These are phyloP conservation scores for Cryptoleucopteryx plumbea DNA, from an alignment of 2,113 vertebrate genomes.

Conservation along the genomic window DNA sequence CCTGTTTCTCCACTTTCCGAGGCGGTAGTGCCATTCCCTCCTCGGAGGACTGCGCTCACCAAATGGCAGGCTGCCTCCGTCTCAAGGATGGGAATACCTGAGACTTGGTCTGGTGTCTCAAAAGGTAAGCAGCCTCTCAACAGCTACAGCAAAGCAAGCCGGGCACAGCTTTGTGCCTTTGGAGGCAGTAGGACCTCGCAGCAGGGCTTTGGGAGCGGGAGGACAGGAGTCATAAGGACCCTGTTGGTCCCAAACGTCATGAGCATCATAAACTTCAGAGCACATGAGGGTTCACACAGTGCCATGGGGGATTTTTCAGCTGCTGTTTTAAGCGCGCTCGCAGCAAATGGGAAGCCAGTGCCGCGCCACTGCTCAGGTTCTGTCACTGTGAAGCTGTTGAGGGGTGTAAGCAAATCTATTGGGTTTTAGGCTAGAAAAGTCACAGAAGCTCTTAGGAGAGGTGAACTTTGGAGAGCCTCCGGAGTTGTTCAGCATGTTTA, in stretches of 20 bases:
- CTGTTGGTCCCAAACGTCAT: background rate
- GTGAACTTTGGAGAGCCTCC: background rate
- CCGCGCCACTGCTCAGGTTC: rapidly evolving
- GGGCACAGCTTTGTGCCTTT: background rate
- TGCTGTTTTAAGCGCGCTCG: rapidly evolving
- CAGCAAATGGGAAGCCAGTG: background rate
- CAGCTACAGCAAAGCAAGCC: background rate
- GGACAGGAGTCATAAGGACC: background rate
- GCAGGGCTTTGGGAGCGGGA: background rate
- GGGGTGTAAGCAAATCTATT: background rate
- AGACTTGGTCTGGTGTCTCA: background rate
- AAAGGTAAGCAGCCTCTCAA: constrained; percentile 60
- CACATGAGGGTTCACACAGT: background rate
- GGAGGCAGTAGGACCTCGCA: background rate
- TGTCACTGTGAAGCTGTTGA: background rate
- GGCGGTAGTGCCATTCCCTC: background rate
- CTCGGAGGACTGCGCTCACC: background rate
- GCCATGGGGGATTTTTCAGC: background rate
- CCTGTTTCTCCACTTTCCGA: background rate
- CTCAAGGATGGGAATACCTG: background rate
- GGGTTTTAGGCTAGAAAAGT: background rate
- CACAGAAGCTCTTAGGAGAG: background rate
- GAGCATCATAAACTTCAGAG: background rate
- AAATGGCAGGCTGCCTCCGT: background rate
- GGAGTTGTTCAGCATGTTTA: background rate